Percentiles rank a stretch among this genome's conserved stretches.
Conservation (phyloP, 2,888 invertebrate species). For the Sympetrum striolatum region DNA sequence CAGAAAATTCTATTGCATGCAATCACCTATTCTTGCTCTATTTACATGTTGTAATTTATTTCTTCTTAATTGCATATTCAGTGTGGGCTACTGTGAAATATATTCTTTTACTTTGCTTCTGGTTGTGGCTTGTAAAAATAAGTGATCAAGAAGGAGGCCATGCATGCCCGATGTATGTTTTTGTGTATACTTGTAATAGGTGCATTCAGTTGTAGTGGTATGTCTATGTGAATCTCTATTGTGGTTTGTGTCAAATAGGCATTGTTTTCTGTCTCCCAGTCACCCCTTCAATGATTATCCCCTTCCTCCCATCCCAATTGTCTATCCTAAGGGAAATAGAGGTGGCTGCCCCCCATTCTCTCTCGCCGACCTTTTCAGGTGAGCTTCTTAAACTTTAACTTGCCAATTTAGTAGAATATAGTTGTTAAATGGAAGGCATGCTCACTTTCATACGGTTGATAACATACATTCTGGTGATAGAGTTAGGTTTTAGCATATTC, state of each 20-base stretch:
- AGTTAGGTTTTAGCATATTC: too few species aligned
- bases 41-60: too few species aligned
- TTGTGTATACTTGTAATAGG: neutral
- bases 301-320: constrained; percentile 41
- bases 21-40: too few species aligned
- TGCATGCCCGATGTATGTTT: neutral
- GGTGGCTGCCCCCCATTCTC: constrained; percentile 9
- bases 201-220: neutral
- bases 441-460: too few species aligned
- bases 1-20: too few species aligned
- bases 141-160: too few species aligned
- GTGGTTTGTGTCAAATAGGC: constrained; percentile 15
- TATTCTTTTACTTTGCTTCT: too few species aligned
- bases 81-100: too few species aligned
- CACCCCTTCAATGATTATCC: constrained; percentile 38
- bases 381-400: neutral
- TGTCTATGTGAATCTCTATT: neutral
- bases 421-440: neutral
- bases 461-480: too few species aligned
- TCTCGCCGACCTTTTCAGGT: neutral
- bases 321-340: constrained; percentile 15
- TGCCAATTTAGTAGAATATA: neutral
- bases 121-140: too few species aligned
- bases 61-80: too few species aligned
- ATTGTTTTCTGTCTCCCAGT: neutral